Conservation (phyloP, 1,140 invertebrate genomes). For the Leptestheria dahalacensis region DNA sequence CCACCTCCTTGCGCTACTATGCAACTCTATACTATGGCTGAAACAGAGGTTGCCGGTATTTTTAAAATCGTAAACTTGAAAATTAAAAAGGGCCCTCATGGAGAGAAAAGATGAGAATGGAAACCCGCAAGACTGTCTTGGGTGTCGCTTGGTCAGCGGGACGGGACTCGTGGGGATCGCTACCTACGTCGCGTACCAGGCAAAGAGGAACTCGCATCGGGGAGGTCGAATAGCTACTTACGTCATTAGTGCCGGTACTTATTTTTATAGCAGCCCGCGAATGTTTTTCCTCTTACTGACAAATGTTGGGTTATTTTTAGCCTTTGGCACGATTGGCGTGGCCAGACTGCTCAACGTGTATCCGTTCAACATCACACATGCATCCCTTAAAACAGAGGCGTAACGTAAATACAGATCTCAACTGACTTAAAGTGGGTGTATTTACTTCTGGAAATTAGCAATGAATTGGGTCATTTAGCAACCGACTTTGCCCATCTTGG, state of each 20-base stretch:
- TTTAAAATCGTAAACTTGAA: background rate
- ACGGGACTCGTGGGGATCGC: constrained; percentile 29
- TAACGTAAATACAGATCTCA: background rate
- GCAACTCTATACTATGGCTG: no score
- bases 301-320: constrained; percentile 9
- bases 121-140: constrained; percentile 23
- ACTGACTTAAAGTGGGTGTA: background rate
- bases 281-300: constrained; percentile 21
- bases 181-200: constrained; percentile 28
- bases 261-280: constrained; percentile 20
- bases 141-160: constrained; percentile 29
- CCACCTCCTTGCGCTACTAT: no score
- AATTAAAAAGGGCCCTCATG: background rate
- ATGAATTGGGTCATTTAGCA: no score
- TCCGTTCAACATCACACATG: constrained; percentile 13
- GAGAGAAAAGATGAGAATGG: background rate
- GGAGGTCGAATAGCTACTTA: constrained; percentile 14
- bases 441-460: background rate
- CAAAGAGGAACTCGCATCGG: constrained; percentile 20
- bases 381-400: background rate
- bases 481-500: constrained; percentile 84
- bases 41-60: background rate
- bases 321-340: constrained; percentile 4
- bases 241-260: constrained; percentile 20
- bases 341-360: constrained; percentile 14